Conservation (phyloP, 2,888 invertebrate genomes). For the Pristionchus arcanus region DNA sequence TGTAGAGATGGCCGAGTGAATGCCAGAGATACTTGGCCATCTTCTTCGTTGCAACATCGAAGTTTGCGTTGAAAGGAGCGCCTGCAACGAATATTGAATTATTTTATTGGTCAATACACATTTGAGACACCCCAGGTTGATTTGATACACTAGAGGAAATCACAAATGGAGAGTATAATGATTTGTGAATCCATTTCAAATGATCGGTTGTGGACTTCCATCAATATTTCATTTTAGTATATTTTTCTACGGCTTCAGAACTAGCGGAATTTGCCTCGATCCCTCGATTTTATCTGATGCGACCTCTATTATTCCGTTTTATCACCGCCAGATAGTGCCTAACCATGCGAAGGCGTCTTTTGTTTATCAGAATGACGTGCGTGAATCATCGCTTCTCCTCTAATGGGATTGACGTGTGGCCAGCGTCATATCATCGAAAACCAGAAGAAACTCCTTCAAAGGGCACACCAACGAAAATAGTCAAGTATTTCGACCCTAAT, state of each 20-base stretch:
- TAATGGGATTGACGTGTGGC: neutral
- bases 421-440: neutral
- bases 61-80: slow-evolving; percentile 69
- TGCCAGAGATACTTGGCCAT: slow-evolving; percentile 74
- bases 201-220: too few species aligned
- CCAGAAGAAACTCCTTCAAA: neutral
- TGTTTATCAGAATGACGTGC: neutral
- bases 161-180: too few species aligned
- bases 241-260: too few species aligned
- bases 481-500: neutral
- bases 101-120: neutral
- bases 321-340: neutral
- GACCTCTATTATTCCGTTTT: neutral
- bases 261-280: neutral
- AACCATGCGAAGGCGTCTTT: neutral
- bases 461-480: neutral
- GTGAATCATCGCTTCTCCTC: neutral
- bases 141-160: too few species aligned
- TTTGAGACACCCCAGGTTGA: too few species aligned
- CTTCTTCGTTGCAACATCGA: slow-evolving; percentile 70
- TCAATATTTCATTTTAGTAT: too few species aligned
- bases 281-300: neutral
- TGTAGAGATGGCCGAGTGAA: slow-evolving; percentile 76
- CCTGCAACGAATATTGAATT: slow-evolving; percentile 62
- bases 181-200: too few species aligned